These are phyloP conservation scores for Odontomyia ornata DNA, from an alignment of 2,888 invertebrate genomes.

Conservation along the genomic window DNA sequence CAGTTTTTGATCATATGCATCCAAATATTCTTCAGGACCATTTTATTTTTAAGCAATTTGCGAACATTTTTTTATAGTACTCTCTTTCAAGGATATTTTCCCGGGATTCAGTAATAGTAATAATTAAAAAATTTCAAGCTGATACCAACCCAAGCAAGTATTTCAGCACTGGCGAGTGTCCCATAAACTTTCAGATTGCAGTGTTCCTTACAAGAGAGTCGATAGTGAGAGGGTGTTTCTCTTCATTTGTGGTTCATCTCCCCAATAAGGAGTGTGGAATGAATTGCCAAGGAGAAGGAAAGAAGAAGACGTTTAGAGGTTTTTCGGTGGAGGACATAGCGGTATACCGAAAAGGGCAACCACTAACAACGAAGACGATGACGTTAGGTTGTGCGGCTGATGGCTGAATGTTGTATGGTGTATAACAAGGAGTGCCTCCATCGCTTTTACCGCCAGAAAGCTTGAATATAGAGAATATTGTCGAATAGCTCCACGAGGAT, in stretches of 20 bases:
- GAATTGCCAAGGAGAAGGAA: constrained; percentile 30
- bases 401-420: constrained; percentile 48
- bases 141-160: too few species aligned
- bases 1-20: neutral
- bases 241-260: neutral
- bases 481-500: constrained; percentile 20
- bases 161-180: neutral
- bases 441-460: neutral
- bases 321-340: constrained; percentile 52
- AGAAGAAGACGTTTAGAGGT: constrained; percentile 51
- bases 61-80: too few species aligned
- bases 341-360: constrained; percentile 53
- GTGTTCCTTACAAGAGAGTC: neutral
- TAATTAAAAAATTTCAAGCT: too few species aligned
- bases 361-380: constrained; percentile 53
- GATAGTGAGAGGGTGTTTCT: neutral
- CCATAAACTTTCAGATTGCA: too few species aligned
- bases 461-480: constrained; percentile 27
- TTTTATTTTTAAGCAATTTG: too few species aligned
- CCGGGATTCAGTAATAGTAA: too few species aligned
- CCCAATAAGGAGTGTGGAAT: neutral
- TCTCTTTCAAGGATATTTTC: too few species aligned
- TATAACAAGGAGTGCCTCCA: constrained; percentile 3
- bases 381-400: constrained; percentile 51
- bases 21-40: too few species aligned